A percentile compares a stretch with the other conserved stretches of the same genome.
Evolutionary conservation across 2,888 invertebrate species (phyloP).

Genomic region (Sphinx pinastri): DNA sequence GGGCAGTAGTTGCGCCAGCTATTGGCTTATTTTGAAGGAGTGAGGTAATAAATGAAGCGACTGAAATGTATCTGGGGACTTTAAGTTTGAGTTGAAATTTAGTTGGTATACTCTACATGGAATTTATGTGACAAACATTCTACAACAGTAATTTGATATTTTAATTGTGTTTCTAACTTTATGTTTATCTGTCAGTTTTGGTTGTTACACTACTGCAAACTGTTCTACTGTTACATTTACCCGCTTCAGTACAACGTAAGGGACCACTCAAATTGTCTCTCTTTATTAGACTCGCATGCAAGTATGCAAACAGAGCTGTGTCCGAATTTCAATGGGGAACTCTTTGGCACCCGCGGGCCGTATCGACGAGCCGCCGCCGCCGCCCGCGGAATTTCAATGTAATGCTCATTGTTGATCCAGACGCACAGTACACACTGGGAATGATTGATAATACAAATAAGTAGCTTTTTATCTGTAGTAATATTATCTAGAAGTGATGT

Average conservation of each 20-base stretch:
- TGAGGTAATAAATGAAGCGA: not conserved
- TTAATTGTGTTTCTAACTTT: too few relatives aligned
- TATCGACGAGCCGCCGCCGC: slow-evolving; percentile 33
- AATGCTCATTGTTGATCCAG: slow-evolving; percentile 22
- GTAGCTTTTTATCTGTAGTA: too few relatives aligned
- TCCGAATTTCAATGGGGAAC: slow-evolving; percentile 34
- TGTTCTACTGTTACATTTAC: too few relatives aligned
- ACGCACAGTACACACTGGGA: not conserved
- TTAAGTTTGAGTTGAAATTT: not conserved
- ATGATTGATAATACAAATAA: not conserved
- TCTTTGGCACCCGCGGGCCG: slow-evolving; percentile 26
- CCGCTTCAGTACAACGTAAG: too few relatives aligned
- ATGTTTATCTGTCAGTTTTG: too few relatives aligned
- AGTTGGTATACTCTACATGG: not conserved
- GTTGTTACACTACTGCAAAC: too few relatives aligned
- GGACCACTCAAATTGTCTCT: not conserved
- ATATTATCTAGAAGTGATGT: too few relatives aligned
- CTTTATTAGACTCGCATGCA: not conserved
- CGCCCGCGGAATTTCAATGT: slow-evolving; percentile 40
- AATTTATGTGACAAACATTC: too few relatives aligned
- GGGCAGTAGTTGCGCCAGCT: slow-evolving; percentile 31
- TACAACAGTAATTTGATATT: too few relatives aligned
- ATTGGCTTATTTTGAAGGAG: slow-evolving; percentile 7
- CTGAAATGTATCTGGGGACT: not conserved
- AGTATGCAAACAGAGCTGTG: slow-evolving; percentile 27